Base-by-base conservation (phyloP, 2,113 vertebrate species). In the Etia nguti region DNA sequence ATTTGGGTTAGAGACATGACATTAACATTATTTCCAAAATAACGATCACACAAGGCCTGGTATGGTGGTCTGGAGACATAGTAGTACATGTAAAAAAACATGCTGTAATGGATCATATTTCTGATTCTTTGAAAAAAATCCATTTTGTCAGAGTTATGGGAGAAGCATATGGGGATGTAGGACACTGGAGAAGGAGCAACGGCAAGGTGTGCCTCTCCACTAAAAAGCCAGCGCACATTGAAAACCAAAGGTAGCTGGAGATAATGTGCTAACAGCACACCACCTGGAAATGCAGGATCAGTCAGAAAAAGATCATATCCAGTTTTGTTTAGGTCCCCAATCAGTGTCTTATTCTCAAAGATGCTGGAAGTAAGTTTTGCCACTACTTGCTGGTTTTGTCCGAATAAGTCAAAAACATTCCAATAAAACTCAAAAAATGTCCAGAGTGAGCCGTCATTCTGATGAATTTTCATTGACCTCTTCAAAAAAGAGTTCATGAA, bases 181-280 rank as follows among this genome's bases (percentile, higher is more conserved):
- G 96, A 96, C 13, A 94, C 8, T 12, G 95, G 94, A 15, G 95
- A 95, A 6, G 95, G 94, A 24, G 95, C 93, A 0, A 94, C 57
- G 26, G 91, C 75, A 31, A 94, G 90, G 79, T 96, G 95, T 0
- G 80, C 93, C 1, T 95, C 96, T 26, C 94, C 95, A 10, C 8
- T 88, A 3, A 90, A 77, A 65, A 91, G 8, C 94, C 94, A 95
- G n/a, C 94, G 92, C 13, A 93, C 94, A 20, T 95, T 95, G 2
- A 94, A 84, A 48, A 96, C 95, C 79, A 95, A 16, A 6, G 96
- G 95, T 16, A 96, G 94, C 50, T 94, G 77, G 15, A 96, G 90
- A 62, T 94, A 87, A 43, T 94, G 91, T 4, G 93, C 95, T 70
- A 96, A 2, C 81, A 96, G 36, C 10, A 94, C 89, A 8, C 95